phyloP scores from a whole-genome alignment of 1,140 invertebrate genomes.

The Coelopa frigida region DNA sequence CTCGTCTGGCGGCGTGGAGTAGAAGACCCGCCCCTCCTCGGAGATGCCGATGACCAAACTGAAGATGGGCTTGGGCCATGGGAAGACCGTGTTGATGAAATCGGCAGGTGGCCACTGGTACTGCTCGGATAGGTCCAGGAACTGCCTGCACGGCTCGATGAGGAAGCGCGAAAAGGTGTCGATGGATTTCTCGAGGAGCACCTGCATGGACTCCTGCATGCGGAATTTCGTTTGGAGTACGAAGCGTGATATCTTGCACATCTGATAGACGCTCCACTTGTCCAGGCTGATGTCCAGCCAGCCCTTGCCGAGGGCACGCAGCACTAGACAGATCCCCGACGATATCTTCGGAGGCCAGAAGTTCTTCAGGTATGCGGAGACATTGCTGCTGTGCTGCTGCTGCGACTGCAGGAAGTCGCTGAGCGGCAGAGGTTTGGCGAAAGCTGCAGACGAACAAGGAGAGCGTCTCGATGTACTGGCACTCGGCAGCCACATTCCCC shows the following conservation, averaged over 20 bases:
- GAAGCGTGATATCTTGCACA: conserved; percentile 37
- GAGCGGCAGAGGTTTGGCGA: conserved; percentile 27
- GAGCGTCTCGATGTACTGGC: conserved; percentile 29
- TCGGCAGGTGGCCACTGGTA: conserved; percentile 33
- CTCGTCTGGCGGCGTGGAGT: conserved; percentile 35
- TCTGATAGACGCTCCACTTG: conserved; percentile 29
- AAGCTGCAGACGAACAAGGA: conserved; percentile 23
- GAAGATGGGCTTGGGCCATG: conserved; percentile 29
- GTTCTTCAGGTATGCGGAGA: conserved; percentile 28
- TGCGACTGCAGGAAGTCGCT: conserved; percentile 28
- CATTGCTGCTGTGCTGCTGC: conserved; percentile 27
- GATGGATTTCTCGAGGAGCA: conserved; percentile 28
- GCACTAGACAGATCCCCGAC: conserved; percentile 21
- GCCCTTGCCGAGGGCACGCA: conserved; percentile 32
- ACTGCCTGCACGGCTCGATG: conserved; percentile 31
- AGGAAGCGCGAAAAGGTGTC: conserved; percentile 25
- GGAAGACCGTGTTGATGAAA: conserved; percentile 28
- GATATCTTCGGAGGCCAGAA: conserved; percentile 32
- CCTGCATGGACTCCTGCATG: conserved; percentile 40
- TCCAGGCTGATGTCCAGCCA: conserved; percentile 32
- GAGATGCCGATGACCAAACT: conserved; percentile 26
- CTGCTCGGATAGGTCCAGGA: conserved; percentile 17
- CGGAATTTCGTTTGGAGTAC: conserved; percentile 35
- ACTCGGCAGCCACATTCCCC: conserved; percentile 28
- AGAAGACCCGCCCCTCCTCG: conserved; percentile 24